These are phyloP conservation scores for Fregetta grallaria DNA, from an alignment of 2,113 vertebrate genomes.

Conservation along the genomic window DNA sequence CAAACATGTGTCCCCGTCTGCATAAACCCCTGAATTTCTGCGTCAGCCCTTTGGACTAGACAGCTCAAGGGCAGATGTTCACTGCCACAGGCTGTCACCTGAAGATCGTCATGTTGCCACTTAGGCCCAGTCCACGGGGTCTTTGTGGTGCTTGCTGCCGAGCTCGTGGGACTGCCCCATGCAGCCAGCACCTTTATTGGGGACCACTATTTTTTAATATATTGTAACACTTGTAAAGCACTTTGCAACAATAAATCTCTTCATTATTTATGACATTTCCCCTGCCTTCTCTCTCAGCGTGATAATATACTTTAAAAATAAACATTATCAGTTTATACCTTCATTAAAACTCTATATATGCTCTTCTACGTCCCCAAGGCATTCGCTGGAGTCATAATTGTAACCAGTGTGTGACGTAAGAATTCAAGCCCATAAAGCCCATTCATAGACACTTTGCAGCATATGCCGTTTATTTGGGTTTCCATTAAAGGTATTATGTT, in stretches of 20 bases:
- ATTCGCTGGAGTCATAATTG: slow-evolving; percentile 54
- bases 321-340: background rate
- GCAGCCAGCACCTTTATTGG: background rate
- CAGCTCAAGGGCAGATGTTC: background rate
- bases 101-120: background rate
- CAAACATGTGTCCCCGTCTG: background rate
- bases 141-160: background rate
- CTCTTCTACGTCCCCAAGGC: slow-evolving; percentile 29
- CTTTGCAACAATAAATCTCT: slow-evolving; percentile 17
- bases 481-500: slow-evolving; percentile 71
- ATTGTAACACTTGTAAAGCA: slow-evolving; percentile 8
- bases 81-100: background rate
- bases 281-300: background rate
- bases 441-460: slow-evolving; percentile 64
- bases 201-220: background rate
- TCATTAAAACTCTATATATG: background rate
- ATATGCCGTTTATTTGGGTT: slow-evolving; percentile 64
- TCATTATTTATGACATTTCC: background rate
- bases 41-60: background rate
- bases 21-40: background rate
- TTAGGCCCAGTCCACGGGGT: background rate
- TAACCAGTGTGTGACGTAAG: slow-evolving; percentile 50
- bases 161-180: rapidly evolving
- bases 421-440: slow-evolving; percentile 61
- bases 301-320: slow-evolving; percentile 27